Base-by-base conservation (phyloP, 2,113 vertebrate genomes). In the Pelodiscus sinensis region DNA sequence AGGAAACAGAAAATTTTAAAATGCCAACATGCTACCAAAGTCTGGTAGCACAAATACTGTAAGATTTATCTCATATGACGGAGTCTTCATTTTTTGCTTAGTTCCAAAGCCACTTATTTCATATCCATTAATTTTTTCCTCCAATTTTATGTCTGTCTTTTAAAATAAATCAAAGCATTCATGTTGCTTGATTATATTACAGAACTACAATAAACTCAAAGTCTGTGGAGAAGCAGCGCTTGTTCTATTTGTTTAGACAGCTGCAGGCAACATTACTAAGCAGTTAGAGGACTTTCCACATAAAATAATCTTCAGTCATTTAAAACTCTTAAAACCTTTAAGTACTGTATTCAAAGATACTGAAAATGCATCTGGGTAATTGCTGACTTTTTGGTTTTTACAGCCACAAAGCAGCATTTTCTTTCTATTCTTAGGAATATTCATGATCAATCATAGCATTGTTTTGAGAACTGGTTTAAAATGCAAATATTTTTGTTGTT, bases 191-290 rank as follows among this genome's bases (percentile, higher is more conserved):
- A n/a, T 85, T 52, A 52, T 31, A 9, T 78, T 79, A 68, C 54
- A 50, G 84, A 93, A 51, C 11, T 92, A n/a, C 50, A 89, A 60
- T 83, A 77, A 94, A 85, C 88, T 81, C 58, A 54, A 77, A 91
- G 25, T 52, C 77, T 1, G 1, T 3, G 27, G 7, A 77, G 14
- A 0, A 1, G 56, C 90, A 62, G 1, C 54, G 21, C 16, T 71
- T 22, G 14, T 13, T 75, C 85, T 77, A 27, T 77, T 77, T 77
- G 65, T 71, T 71, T 71, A 77, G 21, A 24, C 25, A 50, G 73
- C 44, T 35, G 44, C 38, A 77, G 73, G 38, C 38, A 50, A 50
- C 22, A 44, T 77, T 77, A 27, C 65, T 71, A 71, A 71, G 62
- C n/a, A 68, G 18, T 21, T 35, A 35, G n/a, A 71, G n/a, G 65